These are phyloP conservation scores for Camptogramma bilineatum DNA, from an alignment of 2,888 invertebrate genomes.

Conservation along the genomic window DNA sequence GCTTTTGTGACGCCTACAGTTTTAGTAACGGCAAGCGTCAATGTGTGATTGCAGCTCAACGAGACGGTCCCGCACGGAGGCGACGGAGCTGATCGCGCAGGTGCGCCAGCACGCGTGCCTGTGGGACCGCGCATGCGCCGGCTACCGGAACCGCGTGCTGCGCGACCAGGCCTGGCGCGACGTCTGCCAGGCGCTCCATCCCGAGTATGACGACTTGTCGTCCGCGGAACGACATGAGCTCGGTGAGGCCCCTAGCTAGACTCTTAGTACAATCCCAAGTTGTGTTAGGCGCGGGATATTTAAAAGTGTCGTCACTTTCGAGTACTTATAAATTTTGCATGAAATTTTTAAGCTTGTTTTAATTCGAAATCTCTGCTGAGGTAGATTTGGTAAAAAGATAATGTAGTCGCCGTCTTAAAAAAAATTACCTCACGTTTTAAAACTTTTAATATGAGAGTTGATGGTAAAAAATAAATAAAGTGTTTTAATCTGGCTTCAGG, in stretches of 20 bases:
- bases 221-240: conserved; percentile 28
- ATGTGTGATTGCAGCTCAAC: conserved; percentile 3
- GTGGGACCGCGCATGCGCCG: conserved; percentile 49
- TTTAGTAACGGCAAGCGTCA: neutral
- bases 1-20: neutral
- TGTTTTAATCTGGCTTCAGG: conserved; percentile 27
- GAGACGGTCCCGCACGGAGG: conserved; percentile 23
- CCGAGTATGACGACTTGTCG: conserved; percentile 41
- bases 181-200: conserved; percentile 48
- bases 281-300: too few species aligned
- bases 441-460: too few species aligned
- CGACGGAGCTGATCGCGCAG: conserved; percentile 37
- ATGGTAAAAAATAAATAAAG: too few species aligned
- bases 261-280: too few species aligned
- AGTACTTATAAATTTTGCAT: too few species aligned
- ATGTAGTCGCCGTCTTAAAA: too few species aligned
- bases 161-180: conserved; percentile 51
- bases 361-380: too few species aligned
- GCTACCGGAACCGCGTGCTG: conserved; percentile 46
- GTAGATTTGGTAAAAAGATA: too few species aligned
- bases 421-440: too few species aligned
- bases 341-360: too few species aligned
- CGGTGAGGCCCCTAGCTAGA: conserved; percentile 26
- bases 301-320: too few species aligned
- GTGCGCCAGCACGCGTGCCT: conserved; percentile 45